phyloP scores from a whole-genome alignment of 2,113 vertebrate species.

The Charadrius vociferus region DNA sequence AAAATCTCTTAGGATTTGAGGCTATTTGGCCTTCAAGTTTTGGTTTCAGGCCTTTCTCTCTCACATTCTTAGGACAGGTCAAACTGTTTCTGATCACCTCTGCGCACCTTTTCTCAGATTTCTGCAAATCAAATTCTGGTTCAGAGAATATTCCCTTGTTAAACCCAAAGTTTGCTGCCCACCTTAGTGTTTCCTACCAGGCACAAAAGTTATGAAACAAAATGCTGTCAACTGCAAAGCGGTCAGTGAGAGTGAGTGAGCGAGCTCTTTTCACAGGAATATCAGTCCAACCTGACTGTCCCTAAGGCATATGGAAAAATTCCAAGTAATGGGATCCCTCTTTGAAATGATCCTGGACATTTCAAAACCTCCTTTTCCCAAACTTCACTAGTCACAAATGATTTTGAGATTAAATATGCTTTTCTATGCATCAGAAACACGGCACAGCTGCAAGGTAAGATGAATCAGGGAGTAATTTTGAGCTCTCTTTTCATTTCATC shows the following conservation, averaged over 20 bases:
- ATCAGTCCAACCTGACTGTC: neutral
- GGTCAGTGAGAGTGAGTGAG: neutral
- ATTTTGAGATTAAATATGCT: neutral
- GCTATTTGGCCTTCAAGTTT: neutral
- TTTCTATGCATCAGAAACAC: neutral
- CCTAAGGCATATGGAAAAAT: neutral
- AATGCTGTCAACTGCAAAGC: neutral
- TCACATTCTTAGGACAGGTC: neutral
- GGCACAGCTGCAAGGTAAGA: neutral
- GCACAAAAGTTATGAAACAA: neutral
- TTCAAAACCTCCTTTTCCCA: neutral
- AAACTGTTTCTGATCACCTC: neutral
- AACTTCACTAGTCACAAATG: neutral
- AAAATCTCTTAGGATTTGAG: neutral
- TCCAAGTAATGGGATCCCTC: neutral
- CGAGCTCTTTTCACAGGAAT: neutral
- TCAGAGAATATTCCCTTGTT: neutral
- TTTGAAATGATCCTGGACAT: neutral
- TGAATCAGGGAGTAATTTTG: neutral
- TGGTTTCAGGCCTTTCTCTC: neutral
- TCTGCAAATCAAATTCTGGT: neutral
- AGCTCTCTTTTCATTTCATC: neutral
- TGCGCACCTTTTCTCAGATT: neutral
- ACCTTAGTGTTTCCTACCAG: neutral
- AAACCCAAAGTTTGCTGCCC: neutral